Conservation (phyloP, 2,888 invertebrate species). For the Sinodicranocentrus sp. region DNA sequence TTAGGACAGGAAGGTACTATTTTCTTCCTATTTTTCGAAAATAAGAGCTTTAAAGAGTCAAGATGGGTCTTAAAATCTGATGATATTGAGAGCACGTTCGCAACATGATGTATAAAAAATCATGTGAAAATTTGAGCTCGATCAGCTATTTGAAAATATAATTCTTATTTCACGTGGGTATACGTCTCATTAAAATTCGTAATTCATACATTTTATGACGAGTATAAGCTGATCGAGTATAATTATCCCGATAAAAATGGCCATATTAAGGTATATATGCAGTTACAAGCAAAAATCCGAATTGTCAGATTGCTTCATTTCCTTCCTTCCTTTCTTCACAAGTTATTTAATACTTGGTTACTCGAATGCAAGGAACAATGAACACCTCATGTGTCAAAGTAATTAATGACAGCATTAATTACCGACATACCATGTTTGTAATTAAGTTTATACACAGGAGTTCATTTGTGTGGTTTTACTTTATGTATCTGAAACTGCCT, state of each 20-base stretch:
- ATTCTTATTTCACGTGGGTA: neutral
- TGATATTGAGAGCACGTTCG: neutral
- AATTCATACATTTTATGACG: neutral
- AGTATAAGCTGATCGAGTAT: neutral
- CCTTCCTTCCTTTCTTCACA: constrained; percentile 53
- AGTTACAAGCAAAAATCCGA: neutral
- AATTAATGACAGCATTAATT: constrained; percentile 57
- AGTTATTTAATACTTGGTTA: constrained; percentile 26
- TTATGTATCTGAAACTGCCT: neutral
- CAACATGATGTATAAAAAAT: constrained; percentile 17
- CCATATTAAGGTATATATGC: neutral
- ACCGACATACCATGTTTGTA: constrained; percentile 18
- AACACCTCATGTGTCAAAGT: constrained; percentile 47
- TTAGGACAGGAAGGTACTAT: too few species aligned
- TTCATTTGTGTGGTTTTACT: neutral
- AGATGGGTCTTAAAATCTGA: neutral
- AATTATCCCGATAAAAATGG: neutral
- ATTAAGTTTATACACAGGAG: neutral
- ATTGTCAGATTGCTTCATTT: constrained; percentile 43
- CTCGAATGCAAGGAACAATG: constrained; percentile 41
- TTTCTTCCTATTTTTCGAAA: too few species aligned
- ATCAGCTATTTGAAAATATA: neutral
- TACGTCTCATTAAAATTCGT: neutral
- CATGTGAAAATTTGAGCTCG: constrained; percentile 27
- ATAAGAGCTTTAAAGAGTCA: neutral